Evolutionary conservation across 2,113 vertebrate genomes (phyloP), one percentile per base, ranked within the genome.

Genomic region (Macquaria ambigua): DNA sequence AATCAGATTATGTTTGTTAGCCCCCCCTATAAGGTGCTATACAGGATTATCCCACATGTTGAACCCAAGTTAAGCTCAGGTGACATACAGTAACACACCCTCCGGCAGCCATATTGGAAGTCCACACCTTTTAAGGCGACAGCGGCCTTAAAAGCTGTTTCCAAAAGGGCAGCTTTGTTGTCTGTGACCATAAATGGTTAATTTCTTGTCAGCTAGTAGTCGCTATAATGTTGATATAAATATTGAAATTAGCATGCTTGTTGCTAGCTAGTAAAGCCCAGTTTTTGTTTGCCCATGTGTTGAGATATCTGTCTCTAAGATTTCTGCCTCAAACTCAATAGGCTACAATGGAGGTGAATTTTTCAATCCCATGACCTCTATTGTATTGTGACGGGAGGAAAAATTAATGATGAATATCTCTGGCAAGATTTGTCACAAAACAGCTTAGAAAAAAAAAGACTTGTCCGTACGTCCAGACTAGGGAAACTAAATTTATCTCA

Each of bases 21-120:
- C 69, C 59, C 18, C 6, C 79, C 63, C 14, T 74, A 59, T 69
- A 82, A 53, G 93, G 92, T 92, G 92, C 87, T 92, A 89, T 46
- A 72, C 52, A 85, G 81, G 79, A 85, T 85, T 6, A 58, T 71
- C 31, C 67, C 43, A 67, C 66, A 59, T 59, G 73, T 73, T 79
- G 71, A 79, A 74, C 48, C 52, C 34, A 80, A 61, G n/a, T 81
- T 72, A 56, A 83, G 63, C 79, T 90, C 87, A 88, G 88, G 84
- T 87, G 58, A 78, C 69, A 25, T 8, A 50, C 71, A 75, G 50
- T 70, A 72, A 84, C 72, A 67, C 43, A 8, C 62, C 6, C 71
- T 84, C 39, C n/a, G 14, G 74, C 70, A 69, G 81, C 77, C 82
- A 74, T 52, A 48, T 58, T 71, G 58, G 56, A 71, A 25, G 48